phyloP scores from a whole-genome alignment of 2,113 vertebrate species.

The Bos javanicus region DNA sequence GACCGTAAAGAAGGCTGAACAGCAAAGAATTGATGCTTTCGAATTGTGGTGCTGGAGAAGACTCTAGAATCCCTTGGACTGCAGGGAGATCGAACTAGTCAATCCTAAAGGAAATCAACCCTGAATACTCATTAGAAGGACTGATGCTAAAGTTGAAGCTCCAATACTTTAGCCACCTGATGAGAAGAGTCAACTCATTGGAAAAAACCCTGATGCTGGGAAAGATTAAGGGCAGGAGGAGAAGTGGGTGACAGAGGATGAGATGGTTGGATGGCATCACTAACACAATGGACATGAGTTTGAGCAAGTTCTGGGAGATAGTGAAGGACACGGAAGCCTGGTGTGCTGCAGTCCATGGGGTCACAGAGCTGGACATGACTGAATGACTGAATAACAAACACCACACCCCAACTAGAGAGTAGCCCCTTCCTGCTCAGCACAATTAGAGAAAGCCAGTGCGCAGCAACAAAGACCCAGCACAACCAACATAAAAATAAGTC shows the following conservation, averaged over 20 bases:
- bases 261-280: neutral
- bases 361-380: rapidly evolving
- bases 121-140: neutral
- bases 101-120: neutral
- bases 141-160: neutral
- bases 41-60: neutral
- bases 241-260: neutral
- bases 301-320: neutral
- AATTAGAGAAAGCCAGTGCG: neutral
- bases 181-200: neutral
- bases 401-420: neutral
- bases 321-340: neutral
- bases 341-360: neutral
- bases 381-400: neutral
- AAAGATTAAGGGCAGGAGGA: neutral
- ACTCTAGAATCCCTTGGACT: neutral
- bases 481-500: neutral
- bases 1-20: neutral
- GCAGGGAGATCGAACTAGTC: neutral
- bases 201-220: neutral
- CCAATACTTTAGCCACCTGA: neutral
- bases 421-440: neutral
- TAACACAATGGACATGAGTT: neutral
- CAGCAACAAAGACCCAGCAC: neutral
- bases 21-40: rapidly evolving